Percentiles rank a stretch among this genome's conserved stretches.
These are phyloP conservation scores for Neotoxoptera formosana DNA, from an alignment of 1,140 invertebrate genomes.

Conservation along the genomic window DNA sequence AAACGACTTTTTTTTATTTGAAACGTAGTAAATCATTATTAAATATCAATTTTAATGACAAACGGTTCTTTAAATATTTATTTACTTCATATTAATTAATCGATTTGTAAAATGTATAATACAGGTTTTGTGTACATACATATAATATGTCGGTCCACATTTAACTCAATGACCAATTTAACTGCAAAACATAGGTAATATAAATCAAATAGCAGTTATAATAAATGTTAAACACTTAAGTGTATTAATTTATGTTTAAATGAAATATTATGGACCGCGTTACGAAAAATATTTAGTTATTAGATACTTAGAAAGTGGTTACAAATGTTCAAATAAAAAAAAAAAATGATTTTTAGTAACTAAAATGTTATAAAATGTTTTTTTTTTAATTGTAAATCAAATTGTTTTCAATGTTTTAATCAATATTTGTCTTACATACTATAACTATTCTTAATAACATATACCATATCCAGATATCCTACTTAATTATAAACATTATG, in stretches of 20 bases:
- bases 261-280: no score
- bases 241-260: background rate
- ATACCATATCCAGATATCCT: background rate
- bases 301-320: no score
- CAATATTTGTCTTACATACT: background rate
- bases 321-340: background rate
- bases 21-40: background rate
- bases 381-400: background rate
- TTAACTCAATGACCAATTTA: background rate
- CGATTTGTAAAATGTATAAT: background rate
- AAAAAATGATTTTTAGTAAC: background rate
- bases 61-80: background rate
- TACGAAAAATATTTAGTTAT: background rate
- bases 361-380: background rate
- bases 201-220: background rate
- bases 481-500: no score
- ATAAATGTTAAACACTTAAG: background rate
- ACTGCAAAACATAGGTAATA: background rate
- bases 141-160: no score
- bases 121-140: background rate
- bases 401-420: background rate
- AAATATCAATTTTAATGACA: background rate
- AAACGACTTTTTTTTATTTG: background rate
- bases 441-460: background rate
- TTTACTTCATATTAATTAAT: background rate